Evolutionary conservation across 2,113 vertebrate genomes (phyloP), one percentile per base, ranked within the genome.

Genomic region (Sebastes fasciatus): DNA sequence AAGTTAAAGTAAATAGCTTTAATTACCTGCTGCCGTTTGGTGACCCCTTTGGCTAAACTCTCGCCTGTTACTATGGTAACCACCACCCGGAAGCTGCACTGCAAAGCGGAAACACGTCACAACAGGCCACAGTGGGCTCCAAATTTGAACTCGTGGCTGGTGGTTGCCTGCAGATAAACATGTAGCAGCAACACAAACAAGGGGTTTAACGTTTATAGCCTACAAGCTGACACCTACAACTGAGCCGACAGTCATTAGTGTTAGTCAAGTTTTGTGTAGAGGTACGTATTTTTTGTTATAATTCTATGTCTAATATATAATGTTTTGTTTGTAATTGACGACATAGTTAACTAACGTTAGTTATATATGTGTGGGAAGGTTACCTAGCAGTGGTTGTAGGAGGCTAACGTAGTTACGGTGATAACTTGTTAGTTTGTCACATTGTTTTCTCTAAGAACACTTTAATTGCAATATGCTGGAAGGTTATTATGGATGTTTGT

Each of bases 121-220:
- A 0, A 34, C 16, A 0, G 10, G 52, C 8, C 9, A 23, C 5
- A 3, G 17, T 17, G 6, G 79, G 93, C 92, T 93, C 93, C 87
- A 94, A 90, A 92, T 94, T 94, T 93, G 84, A 94, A 94, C 92
- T 84, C 60, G 85, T 77, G 86, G 46, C 65, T 34, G 13, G 4
- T 9, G 0, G 48, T 5, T 46, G 1, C 1, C 4, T 10, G 46
- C 0, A 5, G 45, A 13, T 57, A 43, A 69, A 19, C n/a, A 85
- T 87, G 76, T 19, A 85, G 43, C 52, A 1, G 10, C 34, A 48
- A 65, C 23, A 55, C 42, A 0, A 11, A 61, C 10, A 23, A 51
- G 14, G 43, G 60, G 23, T 34, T 34, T 34, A 34, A 4, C 34
- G 34, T 34, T 34, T 34, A 34, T 34, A 34, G 34, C 34, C 34